These are phyloP conservation scores for Charaxes varanes DNA, from an alignment of 1,140 invertebrate genomes.

Conservation along the genomic window DNA sequence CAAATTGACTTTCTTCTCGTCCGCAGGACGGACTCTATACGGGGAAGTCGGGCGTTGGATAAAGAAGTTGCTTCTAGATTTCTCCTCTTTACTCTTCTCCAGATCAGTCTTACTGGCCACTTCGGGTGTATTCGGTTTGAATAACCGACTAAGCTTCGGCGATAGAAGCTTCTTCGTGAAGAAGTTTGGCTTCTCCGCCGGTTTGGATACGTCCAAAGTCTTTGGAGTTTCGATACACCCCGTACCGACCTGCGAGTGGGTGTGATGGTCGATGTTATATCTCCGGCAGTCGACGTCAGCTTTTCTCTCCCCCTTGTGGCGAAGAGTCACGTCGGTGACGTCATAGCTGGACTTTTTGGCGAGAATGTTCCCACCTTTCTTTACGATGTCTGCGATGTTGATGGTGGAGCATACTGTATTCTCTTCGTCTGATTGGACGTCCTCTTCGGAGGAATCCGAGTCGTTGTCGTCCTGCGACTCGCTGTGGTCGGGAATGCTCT, in stretches of 20 bases:
- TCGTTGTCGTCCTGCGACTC: slow-evolving; percentile 23
- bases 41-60: slow-evolving; percentile 46
- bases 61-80: slow-evolving; percentile 59
- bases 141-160: slow-evolving; percentile 61
- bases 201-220: slow-evolving; percentile 24
- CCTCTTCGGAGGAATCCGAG: slow-evolving; percentile 48
- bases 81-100: slow-evolving; percentile 36
- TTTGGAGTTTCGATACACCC: slow-evolving; percentile 36
- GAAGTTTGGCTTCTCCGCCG: slow-evolving; percentile 43
- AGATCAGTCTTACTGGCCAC: slow-evolving; percentile 30
- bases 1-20: slow-evolving; percentile 18
- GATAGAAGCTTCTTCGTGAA: slow-evolving; percentile 62
- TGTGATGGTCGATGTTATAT: slow-evolving; percentile 41
- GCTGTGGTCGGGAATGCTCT: slow-evolving; percentile 46
- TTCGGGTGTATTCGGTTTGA: slow-evolving; percentile 46
- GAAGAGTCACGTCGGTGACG: slow-evolving; percentile 31
- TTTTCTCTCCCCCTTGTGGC: slow-evolving; percentile 29
- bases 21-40: slow-evolving; percentile 40
- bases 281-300: slow-evolving; percentile 28
- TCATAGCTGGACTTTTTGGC: slow-evolving; percentile 48
- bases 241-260: slow-evolving; percentile 32
- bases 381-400: slow-evolving; percentile 38
- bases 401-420: slow-evolving; percentile 27
- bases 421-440: slow-evolving; percentile 27
- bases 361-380: slow-evolving; percentile 41